A percentile compares a stretch with the other conserved stretches of the same genome.
Conservation (phyloP, 2,113 vertebrate genomes). For the Arizona elegans region DNA sequence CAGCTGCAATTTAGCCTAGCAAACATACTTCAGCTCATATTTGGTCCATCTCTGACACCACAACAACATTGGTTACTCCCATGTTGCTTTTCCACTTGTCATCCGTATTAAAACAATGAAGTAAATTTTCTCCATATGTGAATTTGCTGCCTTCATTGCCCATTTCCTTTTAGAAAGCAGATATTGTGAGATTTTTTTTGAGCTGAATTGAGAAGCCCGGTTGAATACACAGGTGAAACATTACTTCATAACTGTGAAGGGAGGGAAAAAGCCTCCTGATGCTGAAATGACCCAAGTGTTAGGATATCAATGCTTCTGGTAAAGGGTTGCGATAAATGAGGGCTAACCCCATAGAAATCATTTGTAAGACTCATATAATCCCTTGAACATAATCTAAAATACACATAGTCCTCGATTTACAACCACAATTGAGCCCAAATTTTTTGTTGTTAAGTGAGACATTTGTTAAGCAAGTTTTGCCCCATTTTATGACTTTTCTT, state of each 20-base stretch:
- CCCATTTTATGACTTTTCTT: too few relatives aligned
- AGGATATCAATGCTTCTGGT: slow-evolving; percentile 26
- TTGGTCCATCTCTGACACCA: slow-evolving; percentile 32
- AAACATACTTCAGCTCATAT: slow-evolving; percentile 58
- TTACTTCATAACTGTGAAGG: slow-evolving; percentile 47
- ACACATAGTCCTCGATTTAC: too few relatives aligned
- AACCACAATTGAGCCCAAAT: too few relatives aligned
- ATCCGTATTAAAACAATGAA: slow-evolving; percentile 46
- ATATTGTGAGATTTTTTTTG: neutral
- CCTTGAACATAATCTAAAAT: neutral
- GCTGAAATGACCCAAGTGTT: neutral
- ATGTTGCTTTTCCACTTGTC: slow-evolving; percentile 42
- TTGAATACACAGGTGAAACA: slow-evolving; percentile 33
- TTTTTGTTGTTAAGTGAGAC: too few relatives aligned
- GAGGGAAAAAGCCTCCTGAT: slow-evolving; percentile 16
- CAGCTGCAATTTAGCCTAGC: slow-evolving; percentile 59
- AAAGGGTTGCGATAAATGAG: neutral
- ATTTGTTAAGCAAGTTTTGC: too few relatives aligned
- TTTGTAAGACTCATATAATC: neutral
- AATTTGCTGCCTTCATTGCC: slow-evolving; percentile 54
- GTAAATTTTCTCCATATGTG: slow-evolving; percentile 54
- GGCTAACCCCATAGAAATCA: neutral
- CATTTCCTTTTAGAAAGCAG: slow-evolving; percentile 30
- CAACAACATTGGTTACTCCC: slow-evolving; percentile 25
- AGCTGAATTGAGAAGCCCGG: slow-evolving; percentile 50